Base-by-base conservation (phyloP, 2,797 vertebrate genomes). In the Xiphophorus birchmanni region DNA sequence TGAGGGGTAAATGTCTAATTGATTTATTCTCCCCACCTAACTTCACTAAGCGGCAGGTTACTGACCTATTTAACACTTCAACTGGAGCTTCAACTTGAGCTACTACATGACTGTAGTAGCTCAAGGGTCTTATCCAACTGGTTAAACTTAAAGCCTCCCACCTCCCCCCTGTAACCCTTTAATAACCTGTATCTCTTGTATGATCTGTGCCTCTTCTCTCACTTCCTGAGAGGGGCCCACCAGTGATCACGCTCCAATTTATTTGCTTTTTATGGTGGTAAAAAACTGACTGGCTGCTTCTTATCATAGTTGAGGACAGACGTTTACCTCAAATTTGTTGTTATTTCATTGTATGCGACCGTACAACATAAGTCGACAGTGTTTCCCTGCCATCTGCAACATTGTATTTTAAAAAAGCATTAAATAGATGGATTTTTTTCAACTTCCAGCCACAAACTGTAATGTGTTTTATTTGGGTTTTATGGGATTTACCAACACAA, bases 21-120 rank as follows among this genome's bases (percentile, higher is more conserved):
- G 88, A 93, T 93, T 92, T 93, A 93, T 93, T 93, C 88, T 89
- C 87, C 45, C 86, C 92, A 94, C 92, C 92, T 92, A 91, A 90
- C 85, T 92, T 91, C 88, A 90, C 93, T 94, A 92, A 93, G 86
- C 2, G 52, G 75, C 86, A 86, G 89, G 87, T 94, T 93, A 91
- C 89, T 88, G 82, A 85, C 86, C 83, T 89, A 90, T 88, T 94
- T 93, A 94, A 93, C 92, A 92, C 90, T 92, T 94, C 84, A 90
- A 75, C 90, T 88, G 73, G 88, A 90, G 90, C 91, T 32, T 32
- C 32, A 32, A 32, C 32, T 32, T 32, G 32, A 32, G 86, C 92
- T 91, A 94, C 94, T 95, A 94, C 81, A 85, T 81, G 58, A 73
- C 84, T 86, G 82, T 90, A 90, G 90, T 82, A 76, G 87, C 90